These are phyloP conservation scores for Climacteris rufus DNA, from an alignment of 2,113 vertebrate species.

Conservation along the genomic window DNA sequence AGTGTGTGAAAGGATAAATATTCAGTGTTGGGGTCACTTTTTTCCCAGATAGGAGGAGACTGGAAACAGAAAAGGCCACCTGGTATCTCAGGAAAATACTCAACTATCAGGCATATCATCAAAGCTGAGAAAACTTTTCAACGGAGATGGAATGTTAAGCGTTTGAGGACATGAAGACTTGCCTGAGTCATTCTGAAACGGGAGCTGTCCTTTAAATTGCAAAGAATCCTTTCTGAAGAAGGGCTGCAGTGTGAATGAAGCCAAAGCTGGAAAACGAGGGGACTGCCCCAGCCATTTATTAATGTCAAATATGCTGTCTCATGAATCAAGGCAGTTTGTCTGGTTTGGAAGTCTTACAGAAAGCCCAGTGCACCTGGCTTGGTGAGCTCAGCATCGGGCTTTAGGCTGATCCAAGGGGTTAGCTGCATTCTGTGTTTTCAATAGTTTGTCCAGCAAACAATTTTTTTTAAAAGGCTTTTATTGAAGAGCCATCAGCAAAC, in stretches of 20 bases:
- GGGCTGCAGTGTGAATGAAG: conserved; percentile 68
- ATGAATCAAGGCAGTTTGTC: conserved; percentile 66
- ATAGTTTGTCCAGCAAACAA: conserved; percentile 37
- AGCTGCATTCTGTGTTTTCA: conserved; percentile 17
- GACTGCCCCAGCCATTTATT: conserved; percentile 69
- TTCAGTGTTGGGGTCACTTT: background rate
- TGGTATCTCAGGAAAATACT: background rate
- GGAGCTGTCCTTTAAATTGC: conserved; percentile 54
- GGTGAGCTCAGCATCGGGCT: conserved; percentile 23
- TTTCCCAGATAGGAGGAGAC: background rate
- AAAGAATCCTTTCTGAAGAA: conserved; percentile 66
- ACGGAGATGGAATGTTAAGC: background rate
- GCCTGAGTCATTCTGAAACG: conserved; percentile 26
- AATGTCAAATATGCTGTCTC: conserved; percentile 68
- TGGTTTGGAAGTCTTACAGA: conserved; percentile 61
- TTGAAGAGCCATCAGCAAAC: conserved; percentile 32
- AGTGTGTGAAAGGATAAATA: background rate
- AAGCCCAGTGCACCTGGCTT: conserved; percentile 65
- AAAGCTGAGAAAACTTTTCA: conserved; percentile 12
- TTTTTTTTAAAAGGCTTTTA: conserved; percentile 45
- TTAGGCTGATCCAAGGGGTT: conserved; percentile 9
- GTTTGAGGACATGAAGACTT: background rate
- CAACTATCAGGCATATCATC: background rate
- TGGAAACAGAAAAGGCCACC: conserved; percentile 2
- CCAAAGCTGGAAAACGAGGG: conserved; percentile 59